Evolutionary conservation across 2,888 invertebrate genomes (phyloP).

Genomic region (Hyposoter didymator): DNA sequence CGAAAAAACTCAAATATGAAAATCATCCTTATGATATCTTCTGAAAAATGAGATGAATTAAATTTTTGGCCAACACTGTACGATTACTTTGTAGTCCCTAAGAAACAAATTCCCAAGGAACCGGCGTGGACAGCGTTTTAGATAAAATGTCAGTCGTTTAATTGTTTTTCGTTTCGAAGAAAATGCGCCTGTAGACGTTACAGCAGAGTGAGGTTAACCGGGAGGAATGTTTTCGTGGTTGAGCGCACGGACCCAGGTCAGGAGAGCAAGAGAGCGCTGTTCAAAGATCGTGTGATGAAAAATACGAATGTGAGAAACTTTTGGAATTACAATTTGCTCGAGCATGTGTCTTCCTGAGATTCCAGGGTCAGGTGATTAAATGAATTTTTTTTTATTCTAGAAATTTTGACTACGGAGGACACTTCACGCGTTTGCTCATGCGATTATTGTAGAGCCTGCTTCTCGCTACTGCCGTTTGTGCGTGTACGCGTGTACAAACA

Average conservation of each 20-base stretch:
- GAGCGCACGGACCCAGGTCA: not conserved
- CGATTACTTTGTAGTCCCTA: not conserved
- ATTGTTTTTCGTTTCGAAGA: conserved; percentile 44
- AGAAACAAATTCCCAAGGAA: conserved; percentile 10
- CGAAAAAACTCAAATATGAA: not conserved
- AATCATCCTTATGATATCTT: not conserved
- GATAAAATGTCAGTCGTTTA: conserved; percentile 47
- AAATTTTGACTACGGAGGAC: conserved; percentile 23
- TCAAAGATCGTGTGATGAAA: conserved; percentile 19
- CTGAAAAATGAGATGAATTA: conserved; percentile 23
- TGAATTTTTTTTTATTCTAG: not conserved
- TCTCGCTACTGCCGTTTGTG: not conserved
- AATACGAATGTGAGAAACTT: conserved; percentile 41
- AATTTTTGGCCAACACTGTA: conserved; percentile 37
- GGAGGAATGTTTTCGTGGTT: conserved; percentile 46
- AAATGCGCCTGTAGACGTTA: conserved; percentile 16
- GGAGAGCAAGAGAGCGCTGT: not conserved
- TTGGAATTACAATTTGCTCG: conserved; percentile 43
- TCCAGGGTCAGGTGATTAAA: not conserved
- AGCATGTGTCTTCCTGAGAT: conserved; percentile 28
- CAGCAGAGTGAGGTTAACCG: not conserved
- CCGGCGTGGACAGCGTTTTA: conserved; percentile 32
- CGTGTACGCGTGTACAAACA: not conserved
- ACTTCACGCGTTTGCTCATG: conserved; percentile 6
- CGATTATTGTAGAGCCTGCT: conserved; percentile 13